Evolutionary conservation across 1,140 invertebrate species (phyloP).

Genomic region (Drosophila repleta): DNA sequence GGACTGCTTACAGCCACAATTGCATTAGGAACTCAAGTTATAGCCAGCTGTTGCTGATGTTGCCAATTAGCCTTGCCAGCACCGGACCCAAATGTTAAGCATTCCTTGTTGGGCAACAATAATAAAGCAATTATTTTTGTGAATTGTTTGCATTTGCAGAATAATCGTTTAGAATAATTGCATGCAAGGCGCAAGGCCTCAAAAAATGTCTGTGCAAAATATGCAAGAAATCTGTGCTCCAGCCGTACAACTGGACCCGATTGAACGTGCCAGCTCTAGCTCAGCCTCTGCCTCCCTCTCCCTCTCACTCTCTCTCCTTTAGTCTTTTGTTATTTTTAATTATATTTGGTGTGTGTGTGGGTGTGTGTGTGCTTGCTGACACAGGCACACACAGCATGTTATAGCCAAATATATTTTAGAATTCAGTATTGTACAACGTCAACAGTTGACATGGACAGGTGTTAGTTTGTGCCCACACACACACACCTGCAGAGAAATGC

Average conservation of each 20-base stretch:
- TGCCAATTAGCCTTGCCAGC: conserved; percentile 57
- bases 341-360: conserved; percentile 54
- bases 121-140: conserved; percentile 66
- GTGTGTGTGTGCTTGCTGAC: conserved; percentile 43
- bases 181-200: conserved; percentile 45
- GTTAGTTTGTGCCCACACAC: conserved; percentile 40
- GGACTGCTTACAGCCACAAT: background rate
- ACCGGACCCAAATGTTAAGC: conserved; percentile 37
- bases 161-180: conserved; percentile 71
- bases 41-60: conserved; percentile 40
- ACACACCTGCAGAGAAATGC: conserved; percentile 16
- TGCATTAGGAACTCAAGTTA: conserved; percentile 35
- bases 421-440: conserved; percentile 47
- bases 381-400: conserved; percentile 45
- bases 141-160: conserved; percentile 53
- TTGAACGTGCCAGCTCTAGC: background rate
- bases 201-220: conserved; percentile 45
- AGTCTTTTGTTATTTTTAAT: conserved; percentile 70
- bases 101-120: conserved; percentile 50
- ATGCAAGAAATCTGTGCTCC: conserved; percentile 65
- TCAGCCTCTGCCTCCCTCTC: background rate
- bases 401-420: conserved; percentile 44
- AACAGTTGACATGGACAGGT: conserved; percentile 50
- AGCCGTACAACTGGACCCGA: conserved; percentile 9
- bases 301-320: conserved; percentile 4